Percentiles rank a stretch among this genome's conserved stretches.
Evolutionary conservation across 1,140 invertebrate species (phyloP).

Genomic region (Stegodyphus mimosarum): DNA sequence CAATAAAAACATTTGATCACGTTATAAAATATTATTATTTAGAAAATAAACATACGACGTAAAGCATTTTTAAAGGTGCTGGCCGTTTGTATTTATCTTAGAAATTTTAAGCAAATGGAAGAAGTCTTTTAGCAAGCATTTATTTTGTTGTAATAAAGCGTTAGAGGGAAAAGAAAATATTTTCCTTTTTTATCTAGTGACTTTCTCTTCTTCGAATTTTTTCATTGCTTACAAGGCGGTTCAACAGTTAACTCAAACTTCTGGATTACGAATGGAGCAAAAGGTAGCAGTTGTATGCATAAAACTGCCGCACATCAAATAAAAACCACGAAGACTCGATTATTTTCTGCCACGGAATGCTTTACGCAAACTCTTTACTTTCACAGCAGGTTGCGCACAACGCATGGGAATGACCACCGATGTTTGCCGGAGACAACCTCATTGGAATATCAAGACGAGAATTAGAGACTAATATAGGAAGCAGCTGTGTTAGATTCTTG

Average conservation of each 20-base stretch:
- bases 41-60: too few species aligned
- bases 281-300: too few species aligned
- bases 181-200: too few species aligned
- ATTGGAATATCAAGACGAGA: constrained; percentile 25
- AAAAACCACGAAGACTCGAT: background rate
- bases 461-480: background rate
- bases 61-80: too few species aligned
- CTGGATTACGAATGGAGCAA: too few species aligned
- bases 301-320: background rate
- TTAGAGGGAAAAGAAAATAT: too few species aligned
- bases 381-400: background rate
- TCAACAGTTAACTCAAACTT: background rate
- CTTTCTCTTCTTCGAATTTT: background rate
- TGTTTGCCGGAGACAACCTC: constrained; percentile 8
- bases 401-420: constrained; percentile 10
- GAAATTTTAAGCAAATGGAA: too few species aligned
- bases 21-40: too few species aligned
- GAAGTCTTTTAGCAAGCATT: too few species aligned
- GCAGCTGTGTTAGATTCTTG: background rate
- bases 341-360: background rate
- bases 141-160: too few species aligned
- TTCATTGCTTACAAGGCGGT: background rate
- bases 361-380: background rate
- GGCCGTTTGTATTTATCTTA: too few species aligned
- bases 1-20: too few species aligned